Evolutionary conservation across 2,797 vertebrate genomes (phyloP), one percentile per base, ranked within the genome.

Genomic region (Pitangus sulphuratus): DNA sequence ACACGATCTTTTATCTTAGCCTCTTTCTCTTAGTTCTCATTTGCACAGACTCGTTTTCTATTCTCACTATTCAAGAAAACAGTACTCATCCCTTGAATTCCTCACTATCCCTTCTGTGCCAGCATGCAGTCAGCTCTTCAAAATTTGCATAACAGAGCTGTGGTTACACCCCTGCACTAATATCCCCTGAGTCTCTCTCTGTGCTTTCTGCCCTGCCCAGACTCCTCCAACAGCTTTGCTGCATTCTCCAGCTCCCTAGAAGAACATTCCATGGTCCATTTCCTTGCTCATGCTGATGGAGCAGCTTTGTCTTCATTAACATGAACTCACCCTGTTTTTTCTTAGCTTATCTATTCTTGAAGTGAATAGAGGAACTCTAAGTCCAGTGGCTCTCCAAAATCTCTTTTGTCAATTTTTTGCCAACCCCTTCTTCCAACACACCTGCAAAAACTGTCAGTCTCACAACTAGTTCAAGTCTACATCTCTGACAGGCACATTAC

Each of bases 11-110:
- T 68, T 72, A 31, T 60, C n/a, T 89, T 28, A 79, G 2, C 18
- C n/a, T 71, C 47, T 74, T 74, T 62, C 35, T 66, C 31, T 69
- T 90, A 72, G 39, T 72, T 91, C 62, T 84, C 12, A 24, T 92
- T 94, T 79, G 71, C 44, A 76, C 51, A 82, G 45, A 53, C 62
- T 74, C 16, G 4, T 76, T 65, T 90, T 40, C 30, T 76, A 0
- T 66, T 81, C 86, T 93, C 39, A 28, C 25, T 57, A n/a, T 31
- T 77, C 56, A 87, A 70, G 84, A 85, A 82, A 15, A 6, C 11
- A 58, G 33, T 15, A 22, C 13, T 85, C 61, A 76, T 66, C 45
- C 12, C 25, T 85, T 80, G 81, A 90, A 92, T 82, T 78, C 26
- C 65, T 89, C 25, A 3, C 24, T 80, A 60, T 11, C 16, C 39